Base-by-base conservation (phyloP, 1,140 invertebrate genomes). In the Matsumurasca onukii region DNA sequence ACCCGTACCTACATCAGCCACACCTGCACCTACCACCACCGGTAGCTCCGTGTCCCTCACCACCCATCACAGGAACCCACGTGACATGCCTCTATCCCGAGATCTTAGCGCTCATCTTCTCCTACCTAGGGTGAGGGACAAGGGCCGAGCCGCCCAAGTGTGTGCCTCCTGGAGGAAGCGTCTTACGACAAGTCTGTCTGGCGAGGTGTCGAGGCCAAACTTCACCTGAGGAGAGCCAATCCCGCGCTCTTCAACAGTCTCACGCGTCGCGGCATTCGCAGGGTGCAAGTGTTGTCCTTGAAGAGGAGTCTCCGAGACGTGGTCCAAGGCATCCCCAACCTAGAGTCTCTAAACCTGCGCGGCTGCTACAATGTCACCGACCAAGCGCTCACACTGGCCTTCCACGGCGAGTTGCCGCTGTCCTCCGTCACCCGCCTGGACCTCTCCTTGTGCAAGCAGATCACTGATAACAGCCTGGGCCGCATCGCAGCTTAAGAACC, bases 341-440 rank as follows among this genome's bases (percentile, higher is more conserved):
- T 98, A 30, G 91, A 93, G 73, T 90, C 92, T 25, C 83, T 98
- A 55, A 97, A 94, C 75, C 81, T 98, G 3, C 94, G 91, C 74
- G 95, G 95, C 13, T 98, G 95, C 79, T 98, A 93, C 81, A 96
- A 94, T 78, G 87, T 98, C 25, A 94, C 92, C 25, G 88, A 91
- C 76, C 78, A 84, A 9, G 91, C 91, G n/a, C 80, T 98, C 39
- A 87, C 86, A 5, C 90, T 91, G 72, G 94, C 93, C 0, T 90
- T 97, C 74, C 83, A 85, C 31, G 82, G 86, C 13, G 89, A 93
- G 68, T 80, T 90, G 65, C n/a, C n/a, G n/a, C n/a, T n/a, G n/a
- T 86, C 88, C 29, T 85, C 87, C 17, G 82, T 98, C 1, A 91
- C 88, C 55, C 84, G 89, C 67, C 82, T 98, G 34, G 93, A 98